Percentiles rank a stretch among this genome's conserved stretches.
These are phyloP conservation scores for Gonioctena quinquepunctata DNA, from an alignment of 1,140 invertebrate species.

Conservation along the genomic window DNA sequence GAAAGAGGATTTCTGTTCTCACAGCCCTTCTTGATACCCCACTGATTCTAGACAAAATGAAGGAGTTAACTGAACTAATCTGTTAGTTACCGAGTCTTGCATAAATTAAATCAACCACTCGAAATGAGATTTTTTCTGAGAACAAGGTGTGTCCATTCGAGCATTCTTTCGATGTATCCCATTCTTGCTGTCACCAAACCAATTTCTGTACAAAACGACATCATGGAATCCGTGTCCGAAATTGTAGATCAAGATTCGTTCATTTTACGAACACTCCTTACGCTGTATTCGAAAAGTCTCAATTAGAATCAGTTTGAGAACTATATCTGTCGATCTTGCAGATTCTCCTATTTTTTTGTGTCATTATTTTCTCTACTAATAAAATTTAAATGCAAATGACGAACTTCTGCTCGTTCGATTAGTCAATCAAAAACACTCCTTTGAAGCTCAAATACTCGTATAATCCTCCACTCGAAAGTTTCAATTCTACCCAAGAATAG, in stretches of 20 bases:
- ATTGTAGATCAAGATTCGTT: not conserved
- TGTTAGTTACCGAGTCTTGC: conserved; percentile 7
- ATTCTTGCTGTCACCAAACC: not conserved
- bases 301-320: too few species aligned
- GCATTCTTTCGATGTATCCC: not conserved
- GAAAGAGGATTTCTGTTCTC: not conserved
- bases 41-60: not conserved
- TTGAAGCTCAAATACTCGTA: too few species aligned
- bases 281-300: too few species aligned
- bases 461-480: too few species aligned
- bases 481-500: too few species aligned
- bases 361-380: too few species aligned
- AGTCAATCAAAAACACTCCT: too few species aligned
- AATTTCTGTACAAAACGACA: not conserved
- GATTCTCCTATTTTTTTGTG: too few species aligned
- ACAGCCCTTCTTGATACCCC: not conserved
- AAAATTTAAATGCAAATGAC: too few species aligned
- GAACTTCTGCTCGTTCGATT: too few species aligned
- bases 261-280: not conserved
- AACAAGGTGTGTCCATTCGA: not conserved
- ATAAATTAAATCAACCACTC: not conserved
- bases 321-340: too few species aligned
- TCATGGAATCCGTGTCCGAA: not conserved
- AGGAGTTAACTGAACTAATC: conserved; percentile 4
- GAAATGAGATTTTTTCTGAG: conserved; percentile 4